Conservation (phyloP, 2,113 vertebrate species). For the Collichthys lucidus region DNA sequence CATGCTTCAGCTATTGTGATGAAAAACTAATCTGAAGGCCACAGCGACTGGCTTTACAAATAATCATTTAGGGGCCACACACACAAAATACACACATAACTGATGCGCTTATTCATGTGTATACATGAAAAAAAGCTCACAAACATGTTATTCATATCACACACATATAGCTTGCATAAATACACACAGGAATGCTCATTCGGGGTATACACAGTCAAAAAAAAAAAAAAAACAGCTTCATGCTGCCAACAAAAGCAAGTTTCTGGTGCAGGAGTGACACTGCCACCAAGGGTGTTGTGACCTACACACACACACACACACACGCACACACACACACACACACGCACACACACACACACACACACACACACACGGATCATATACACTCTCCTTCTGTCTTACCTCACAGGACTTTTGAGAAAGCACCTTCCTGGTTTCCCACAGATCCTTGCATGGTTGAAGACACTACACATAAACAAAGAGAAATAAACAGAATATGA, state of each 20-base stretch:
- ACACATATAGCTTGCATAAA: slow-evolving; percentile 21
- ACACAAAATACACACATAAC: slow-evolving; percentile 46
- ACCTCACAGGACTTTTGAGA: slow-evolving; percentile 85
- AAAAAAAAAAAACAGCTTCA: slow-evolving; percentile 33
- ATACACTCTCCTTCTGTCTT: slow-evolving; percentile 51
- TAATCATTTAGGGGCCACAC: slow-evolving; percentile 67
- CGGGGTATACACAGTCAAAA: not conserved
- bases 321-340: too few relatives aligned
- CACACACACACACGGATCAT: slow-evolving; percentile 22
- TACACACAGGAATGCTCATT: slow-evolving; percentile 42
- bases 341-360: slow-evolving; percentile 26
- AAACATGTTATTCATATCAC: slow-evolving; percentile 43
- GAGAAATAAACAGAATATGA: slow-evolving; percentile 7
- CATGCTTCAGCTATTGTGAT: slow-evolving; percentile 78
- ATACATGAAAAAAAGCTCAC: slow-evolving; percentile 41
- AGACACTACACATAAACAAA: slow-evolving; percentile 77
- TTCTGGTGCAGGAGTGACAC: slow-evolving; percentile 36
- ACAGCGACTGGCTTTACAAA: slow-evolving; percentile 61
- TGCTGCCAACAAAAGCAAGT: slow-evolving; percentile 36
- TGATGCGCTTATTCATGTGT: slow-evolving; percentile 11
- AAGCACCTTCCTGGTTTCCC: slow-evolving; percentile 78
- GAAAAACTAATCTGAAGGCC: slow-evolving; percentile 74
- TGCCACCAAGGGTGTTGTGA: slow-evolving; percentile 37
- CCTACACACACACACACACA: slow-evolving; percentile 20
- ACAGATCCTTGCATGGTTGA: slow-evolving; percentile 85